Percentiles rank a stretch among this genome's conserved stretches.
Conservation (phyloP, 2,113 vertebrate genomes). For the Malurus cyaneus region DNA sequence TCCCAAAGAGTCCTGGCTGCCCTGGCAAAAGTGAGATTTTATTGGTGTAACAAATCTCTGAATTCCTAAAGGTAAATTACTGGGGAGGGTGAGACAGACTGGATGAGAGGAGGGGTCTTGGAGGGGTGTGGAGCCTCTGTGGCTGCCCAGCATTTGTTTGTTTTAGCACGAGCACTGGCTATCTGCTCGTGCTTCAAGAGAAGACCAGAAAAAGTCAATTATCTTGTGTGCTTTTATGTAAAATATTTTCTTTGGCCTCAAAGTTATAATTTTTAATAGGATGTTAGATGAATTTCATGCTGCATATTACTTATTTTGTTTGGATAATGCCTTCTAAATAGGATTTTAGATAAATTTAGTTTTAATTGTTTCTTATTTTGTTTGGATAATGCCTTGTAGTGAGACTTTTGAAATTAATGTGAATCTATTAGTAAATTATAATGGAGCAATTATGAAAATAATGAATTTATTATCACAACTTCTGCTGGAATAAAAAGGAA, state of each 20-base stretch:
- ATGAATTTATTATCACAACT: slow-evolving; percentile 41
- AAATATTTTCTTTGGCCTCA: not conserved
- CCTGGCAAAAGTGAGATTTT: not conserved
- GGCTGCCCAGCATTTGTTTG: not conserved
- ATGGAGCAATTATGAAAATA: slow-evolving; percentile 40
- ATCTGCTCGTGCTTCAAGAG: not conserved
- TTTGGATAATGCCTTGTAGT: slow-evolving; percentile 19
- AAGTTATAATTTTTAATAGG: not conserved
- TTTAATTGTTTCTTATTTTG: slow-evolving; percentile 57
- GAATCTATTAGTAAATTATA: slow-evolving; percentile 49
- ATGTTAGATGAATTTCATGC: not conserved
- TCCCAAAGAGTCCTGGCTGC: not conserved
- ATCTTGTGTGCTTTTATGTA: not conserved
- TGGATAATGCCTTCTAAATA: not conserved
- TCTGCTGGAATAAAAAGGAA: not conserved
- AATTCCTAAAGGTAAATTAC: not conserved
- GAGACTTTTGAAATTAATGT: slow-evolving; percentile 11
- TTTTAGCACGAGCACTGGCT: not conserved
- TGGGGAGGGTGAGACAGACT: not conserved
- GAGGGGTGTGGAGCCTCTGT: not conserved
- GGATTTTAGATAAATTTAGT: slow-evolving; percentile 3
- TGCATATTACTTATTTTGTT: not conserved
- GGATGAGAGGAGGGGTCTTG: not conserved
- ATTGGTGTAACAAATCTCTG: not conserved
- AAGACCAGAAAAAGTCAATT: not conserved